These are phyloP conservation scores for Enteromius radiatus DNA, from an alignment of 2,797 vertebrate genomes.

Conservation along the genomic window DNA sequence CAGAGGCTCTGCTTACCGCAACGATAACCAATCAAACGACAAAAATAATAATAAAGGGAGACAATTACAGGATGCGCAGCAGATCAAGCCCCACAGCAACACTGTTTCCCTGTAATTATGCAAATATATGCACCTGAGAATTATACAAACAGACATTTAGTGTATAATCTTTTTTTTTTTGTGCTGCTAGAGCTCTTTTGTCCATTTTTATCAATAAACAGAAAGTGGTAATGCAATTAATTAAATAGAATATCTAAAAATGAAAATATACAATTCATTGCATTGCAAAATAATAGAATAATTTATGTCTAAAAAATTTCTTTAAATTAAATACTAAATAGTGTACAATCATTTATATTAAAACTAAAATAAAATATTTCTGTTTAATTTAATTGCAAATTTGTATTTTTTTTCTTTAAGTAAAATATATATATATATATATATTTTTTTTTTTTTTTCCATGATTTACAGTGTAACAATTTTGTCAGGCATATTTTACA, in stretches of 20 bases:
- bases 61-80: neutral
- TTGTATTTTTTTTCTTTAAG: too few species aligned
- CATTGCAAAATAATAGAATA: neutral
- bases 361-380: too few species aligned
- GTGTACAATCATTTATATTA: too few species aligned
- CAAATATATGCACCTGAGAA: slow-evolving; percentile 8
- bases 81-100: neutral
- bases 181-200: neutral
- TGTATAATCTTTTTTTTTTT: neutral
- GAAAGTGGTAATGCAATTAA: neutral
- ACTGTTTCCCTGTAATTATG: neutral
- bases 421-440: too few species aligned
- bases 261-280: neutral
- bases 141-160: neutral
- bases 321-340: too few species aligned
- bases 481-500: too few species aligned
- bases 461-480: too few species aligned
- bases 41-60: neutral
- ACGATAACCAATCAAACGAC: neutral
- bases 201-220: neutral
- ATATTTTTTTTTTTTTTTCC: too few species aligned
- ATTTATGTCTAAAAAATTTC: too few species aligned
- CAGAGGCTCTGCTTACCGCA: neutral
- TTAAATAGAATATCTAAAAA: neutral
- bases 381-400: too few species aligned